Evolutionary conservation across 2,113 vertebrate species (phyloP).

Genomic region (Bos indicus): DNA sequence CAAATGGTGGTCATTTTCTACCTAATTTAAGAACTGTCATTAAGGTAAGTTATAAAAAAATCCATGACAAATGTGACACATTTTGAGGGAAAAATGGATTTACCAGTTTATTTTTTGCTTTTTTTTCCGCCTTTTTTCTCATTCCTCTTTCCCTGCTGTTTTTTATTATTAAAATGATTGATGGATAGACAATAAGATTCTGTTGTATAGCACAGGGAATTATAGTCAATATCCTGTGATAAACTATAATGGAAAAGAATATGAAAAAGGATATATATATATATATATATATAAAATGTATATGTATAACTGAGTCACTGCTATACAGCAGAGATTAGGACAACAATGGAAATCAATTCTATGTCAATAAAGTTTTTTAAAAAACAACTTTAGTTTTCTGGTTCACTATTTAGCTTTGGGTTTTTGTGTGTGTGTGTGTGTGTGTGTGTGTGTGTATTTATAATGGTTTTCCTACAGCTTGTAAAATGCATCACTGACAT

Average conservation of each 20-base stretch:
- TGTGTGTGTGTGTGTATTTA: background rate
- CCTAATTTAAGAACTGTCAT: background rate
- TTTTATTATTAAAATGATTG: background rate
- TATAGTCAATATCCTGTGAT: background rate
- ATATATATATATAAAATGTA: background rate
- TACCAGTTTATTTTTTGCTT: background rate
- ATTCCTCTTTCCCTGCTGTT: background rate
- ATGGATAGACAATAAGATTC: background rate
- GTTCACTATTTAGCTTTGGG: background rate
- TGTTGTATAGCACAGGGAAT: background rate
- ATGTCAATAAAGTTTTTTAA: background rate
- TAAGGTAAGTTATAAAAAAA: background rate
- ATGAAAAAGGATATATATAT: background rate
- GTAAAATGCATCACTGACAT: background rate
- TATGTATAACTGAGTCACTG: background rate
- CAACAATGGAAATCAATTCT: background rate
- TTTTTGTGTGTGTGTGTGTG: too few species aligned
- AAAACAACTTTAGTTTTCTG: background rate
- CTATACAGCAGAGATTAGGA: background rate
- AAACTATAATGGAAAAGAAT: background rate
- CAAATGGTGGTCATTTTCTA: background rate
- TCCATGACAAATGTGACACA: background rate
- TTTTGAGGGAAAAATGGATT: background rate
- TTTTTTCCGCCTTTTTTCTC: background rate
- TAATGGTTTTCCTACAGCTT: background rate